Percentiles rank a stretch among this genome's conserved stretches.
phyloP scores from a whole-genome alignment of 2,888 invertebrate genomes.

The Synergus gifuensis region DNA sequence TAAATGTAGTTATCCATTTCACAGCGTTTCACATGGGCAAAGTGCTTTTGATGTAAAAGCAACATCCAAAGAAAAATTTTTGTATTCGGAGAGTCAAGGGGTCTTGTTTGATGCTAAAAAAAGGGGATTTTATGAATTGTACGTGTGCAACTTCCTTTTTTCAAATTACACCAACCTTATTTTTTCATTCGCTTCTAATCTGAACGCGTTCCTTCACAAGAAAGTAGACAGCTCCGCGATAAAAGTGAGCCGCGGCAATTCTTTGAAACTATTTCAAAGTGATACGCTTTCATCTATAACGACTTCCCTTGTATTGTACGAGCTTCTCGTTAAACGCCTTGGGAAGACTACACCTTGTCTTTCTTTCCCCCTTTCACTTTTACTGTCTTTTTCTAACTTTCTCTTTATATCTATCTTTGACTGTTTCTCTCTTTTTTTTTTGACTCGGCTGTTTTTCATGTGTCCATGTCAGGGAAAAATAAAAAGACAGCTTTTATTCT shows the following conservation, averaged over 20 bases:
- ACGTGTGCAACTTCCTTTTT: constrained; percentile 52
- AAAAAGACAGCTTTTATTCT: background rate
- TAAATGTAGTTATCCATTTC: constrained; percentile 20
- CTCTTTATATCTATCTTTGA: background rate
- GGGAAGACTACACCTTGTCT: constrained; percentile 46
- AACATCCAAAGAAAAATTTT: constrained; percentile 9
- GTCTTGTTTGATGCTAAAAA: background rate
- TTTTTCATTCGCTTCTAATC: constrained; percentile 56
- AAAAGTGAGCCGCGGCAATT: constrained; percentile 59
- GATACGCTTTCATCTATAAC: constrained; percentile 59
- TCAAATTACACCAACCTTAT: constrained; percentile 53
- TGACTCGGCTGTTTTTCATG: background rate
- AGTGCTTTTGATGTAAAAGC: constrained; percentile 7
- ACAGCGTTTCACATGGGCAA: constrained; percentile 11
- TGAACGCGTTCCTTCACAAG: constrained; percentile 55
- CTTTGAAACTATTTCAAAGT: constrained; percentile 59
- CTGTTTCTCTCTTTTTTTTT: background rate
- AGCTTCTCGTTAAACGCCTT: constrained; percentile 54
- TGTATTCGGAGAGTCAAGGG: constrained; percentile 1
- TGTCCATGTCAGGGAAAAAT: background rate
- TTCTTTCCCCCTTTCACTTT: constrained; percentile 29
- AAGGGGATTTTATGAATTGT: constrained; percentile 57
- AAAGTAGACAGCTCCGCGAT: constrained; percentile 56
- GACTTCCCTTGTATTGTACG: constrained; percentile 59
- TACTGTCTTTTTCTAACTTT: constrained; percentile 4